A percentile compares a stretch with the other conserved stretches of the same genome.
These are phyloP conservation scores for Eulemur rufifrons DNA, from an alignment of 2,113 vertebrate species.

Conservation along the genomic window DNA sequence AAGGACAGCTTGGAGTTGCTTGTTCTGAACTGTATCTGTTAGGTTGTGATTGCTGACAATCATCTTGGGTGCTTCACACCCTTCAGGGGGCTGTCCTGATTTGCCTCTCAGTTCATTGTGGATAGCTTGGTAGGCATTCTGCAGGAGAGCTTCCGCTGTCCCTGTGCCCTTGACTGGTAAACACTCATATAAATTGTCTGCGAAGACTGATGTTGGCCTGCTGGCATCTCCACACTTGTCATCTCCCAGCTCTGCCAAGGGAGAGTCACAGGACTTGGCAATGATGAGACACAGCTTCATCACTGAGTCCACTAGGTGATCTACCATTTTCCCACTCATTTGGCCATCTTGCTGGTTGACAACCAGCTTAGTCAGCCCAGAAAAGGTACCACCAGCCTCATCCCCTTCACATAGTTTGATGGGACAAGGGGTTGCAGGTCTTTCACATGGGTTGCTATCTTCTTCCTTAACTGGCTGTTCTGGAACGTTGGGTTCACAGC, in stretches of 20 bases:
- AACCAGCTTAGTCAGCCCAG: slow-evolving; percentile 69
- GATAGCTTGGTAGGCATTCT: slow-evolving; percentile 71
- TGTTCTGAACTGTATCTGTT: slow-evolving; percentile 66
- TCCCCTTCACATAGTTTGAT: not conserved
- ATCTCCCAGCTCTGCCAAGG: slow-evolving; percentile 63
- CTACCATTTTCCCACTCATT: slow-evolving; percentile 64
- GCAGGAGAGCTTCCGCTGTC: slow-evolving; percentile 52
- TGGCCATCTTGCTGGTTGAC: slow-evolving; percentile 35
- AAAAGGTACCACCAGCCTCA: slow-evolving; percentile 1
- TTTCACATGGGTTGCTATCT: not conserved
- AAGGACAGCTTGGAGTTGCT: slow-evolving; percentile 76
- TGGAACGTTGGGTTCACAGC: slow-evolving; percentile 4
- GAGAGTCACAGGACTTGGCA: slow-evolving; percentile 78
- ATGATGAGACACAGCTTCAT: slow-evolving; percentile 79
- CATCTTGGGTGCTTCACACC: slow-evolving; percentile 54
- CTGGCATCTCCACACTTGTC: slow-evolving; percentile 64
- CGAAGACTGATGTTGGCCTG: slow-evolving; percentile 25
- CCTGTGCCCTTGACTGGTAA: slow-evolving; percentile 67
- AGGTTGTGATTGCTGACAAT: slow-evolving; percentile 72
- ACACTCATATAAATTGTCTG: slow-evolving; percentile 49
- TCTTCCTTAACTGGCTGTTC: slow-evolving; percentile 34
- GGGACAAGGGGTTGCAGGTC: not conserved
- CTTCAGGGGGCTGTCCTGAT: slow-evolving; percentile 36
- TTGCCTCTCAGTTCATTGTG: slow-evolving; percentile 57
- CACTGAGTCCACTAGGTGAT: slow-evolving; percentile 74